Base-by-base conservation (phyloP, 2,113 vertebrate species). In the Saimiri boliviensis region DNA sequence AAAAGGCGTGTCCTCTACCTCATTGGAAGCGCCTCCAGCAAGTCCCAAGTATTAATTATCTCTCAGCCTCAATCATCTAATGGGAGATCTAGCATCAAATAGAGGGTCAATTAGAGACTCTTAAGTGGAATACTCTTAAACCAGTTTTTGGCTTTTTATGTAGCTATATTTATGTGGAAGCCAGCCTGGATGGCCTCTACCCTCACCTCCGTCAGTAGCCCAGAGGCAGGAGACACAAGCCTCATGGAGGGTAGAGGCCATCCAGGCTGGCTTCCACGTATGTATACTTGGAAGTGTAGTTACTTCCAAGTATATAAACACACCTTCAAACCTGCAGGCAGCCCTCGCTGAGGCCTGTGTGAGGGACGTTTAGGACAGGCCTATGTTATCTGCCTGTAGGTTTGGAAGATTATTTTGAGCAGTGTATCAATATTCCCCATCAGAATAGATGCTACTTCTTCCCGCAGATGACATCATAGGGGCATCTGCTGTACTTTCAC, bases 341-440 rank as follows among this genome's bases (percentile, higher is more conserved):
- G 49, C 49, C 49, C 49, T 52, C 14, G 1, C 49, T 52, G 49
- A 52, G 49, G 49, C 49, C 49, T 52, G 49, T 52, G 16, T 40
- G 6, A 14, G 3, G 2, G 21, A 4, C 21, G 11, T 19, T 30
- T 35, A 5, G 5, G 35, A 17, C 7, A 13, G 32, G 42, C 27
- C 21, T n/a, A n/a, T 52, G 21, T 35, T 20, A 25, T 27, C 63
- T 27, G 1, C 73, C 13, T 66, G 80, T 0, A 63, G 58, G 37
- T 40, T 32, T 30, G 4, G 45, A 40, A 25, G 23, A 13, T 9
- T 25, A 4, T 11, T 20, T 1, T 23, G 11, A 47, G 25, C 20
- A 11, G 3, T 0, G 4, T 14, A 0, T 14, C 2, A 0, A 32
- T n/a, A 0, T 25, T 54, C 14, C 25, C 12, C 30, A 17, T 12